Evolutionary conservation across 2,888 invertebrate species (phyloP).

Genomic region (Orchesellides sinensis): DNA sequence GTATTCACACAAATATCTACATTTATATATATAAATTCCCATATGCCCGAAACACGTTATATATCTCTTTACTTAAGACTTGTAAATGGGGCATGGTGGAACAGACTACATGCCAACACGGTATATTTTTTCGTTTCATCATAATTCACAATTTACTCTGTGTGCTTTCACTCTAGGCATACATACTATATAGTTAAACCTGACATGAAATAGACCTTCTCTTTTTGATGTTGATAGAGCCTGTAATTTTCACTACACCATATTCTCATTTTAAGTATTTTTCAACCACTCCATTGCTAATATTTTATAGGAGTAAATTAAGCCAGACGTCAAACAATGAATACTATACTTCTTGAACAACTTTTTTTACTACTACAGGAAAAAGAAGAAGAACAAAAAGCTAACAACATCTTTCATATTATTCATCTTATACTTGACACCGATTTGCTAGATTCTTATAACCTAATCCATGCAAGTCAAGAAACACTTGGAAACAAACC

Average conservation of each 20-base stretch:
- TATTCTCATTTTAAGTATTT: conserved; percentile 50
- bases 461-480: conserved; percentile 50
- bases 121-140: too few species aligned
- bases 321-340: conserved; percentile 47
- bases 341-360: conserved; percentile 28
- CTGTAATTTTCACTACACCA: conserved; percentile 61
- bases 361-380: conserved; percentile 10
- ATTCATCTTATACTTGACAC: conserved; percentile 66
- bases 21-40: too few species aligned
- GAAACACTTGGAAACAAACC: background rate
- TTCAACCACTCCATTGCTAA: conserved; percentile 56
- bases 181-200: too few species aligned
- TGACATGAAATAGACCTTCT: too few species aligned
- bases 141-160: too few species aligned
- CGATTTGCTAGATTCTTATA: conserved; percentile 58
- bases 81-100: background rate
- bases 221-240: conserved; percentile 44
- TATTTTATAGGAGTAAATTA: conserved; percentile 66
- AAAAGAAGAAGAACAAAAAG: background rate
- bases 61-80: too few species aligned
- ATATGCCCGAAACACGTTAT: too few species aligned
- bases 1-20: too few species aligned
- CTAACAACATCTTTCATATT: conserved; percentile 54
- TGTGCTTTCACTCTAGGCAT: too few species aligned
- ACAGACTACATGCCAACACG: too few species aligned